Evolutionary conservation across 2,888 invertebrate genomes (phyloP), one percentile per base, ranked within the genome.

Genomic region (Hypselothyrea guttata): DNA sequence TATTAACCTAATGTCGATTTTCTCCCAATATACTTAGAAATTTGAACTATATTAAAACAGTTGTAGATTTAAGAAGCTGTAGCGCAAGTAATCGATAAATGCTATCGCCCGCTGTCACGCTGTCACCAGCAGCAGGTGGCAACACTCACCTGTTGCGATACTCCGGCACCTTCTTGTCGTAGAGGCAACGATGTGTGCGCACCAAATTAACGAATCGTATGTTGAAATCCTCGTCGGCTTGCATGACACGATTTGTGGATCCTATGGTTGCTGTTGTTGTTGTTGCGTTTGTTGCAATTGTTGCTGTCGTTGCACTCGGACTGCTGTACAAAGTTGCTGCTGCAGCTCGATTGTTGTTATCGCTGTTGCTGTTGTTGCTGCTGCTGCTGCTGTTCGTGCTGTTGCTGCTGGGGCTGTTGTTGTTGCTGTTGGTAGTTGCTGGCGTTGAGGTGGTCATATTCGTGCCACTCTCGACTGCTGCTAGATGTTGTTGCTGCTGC

Each of bases 171-270:
- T 88, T 90, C 48, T 89, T 89, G 60, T 91, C 90, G 64, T 91
- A 91, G 11, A 92, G 85, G 71, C 91, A 91, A 34, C 91, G 91
- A 68, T 90, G 90, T 67, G 87, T 88, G 84, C 91, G 89, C 48
- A 91, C 88, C 66, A 91, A 89, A 77, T 91, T 90, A 63, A 91
- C 91, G 67, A 91, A 91, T 38, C 89, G 86, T 35, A 90, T 89
- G 86, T 91, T 90, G 55, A 90, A 87, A 57, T 89, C 88, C 63
- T 90, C 90, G 69, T 90, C 90, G 63, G 91, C 90, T 68, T 88
- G 90, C 91, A 91, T 91, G 57, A 86, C 87, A 53, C 88, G 87
- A 62, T 78, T 75, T 62, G 86, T 78, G 40, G 69, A 75, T 63
- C 75, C 76, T 53, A 75, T 68, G 42, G 56, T 30, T 38, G 63